These are phyloP conservation scores for Sylvilagus bachmani DNA, from an alignment of 2,113 vertebrate genomes.

Conservation along the genomic window DNA sequence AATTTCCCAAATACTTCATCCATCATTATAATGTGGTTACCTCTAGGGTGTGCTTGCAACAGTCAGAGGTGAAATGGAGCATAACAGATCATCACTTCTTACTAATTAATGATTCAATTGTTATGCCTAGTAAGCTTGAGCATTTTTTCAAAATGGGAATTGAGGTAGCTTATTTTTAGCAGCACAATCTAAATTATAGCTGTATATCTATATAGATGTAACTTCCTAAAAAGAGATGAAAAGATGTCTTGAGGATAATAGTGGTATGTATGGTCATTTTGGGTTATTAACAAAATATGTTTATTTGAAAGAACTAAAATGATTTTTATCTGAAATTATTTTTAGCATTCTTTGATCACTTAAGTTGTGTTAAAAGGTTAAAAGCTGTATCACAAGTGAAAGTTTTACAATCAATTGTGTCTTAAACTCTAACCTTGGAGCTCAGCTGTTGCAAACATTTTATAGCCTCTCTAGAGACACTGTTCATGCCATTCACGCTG, in stretches of 20 bases:
- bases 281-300: background rate
- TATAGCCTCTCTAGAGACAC: slow-evolving; percentile 5
- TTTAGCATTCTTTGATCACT: slow-evolving; percentile 14
- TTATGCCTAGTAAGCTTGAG: background rate
- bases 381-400: slow-evolving; percentile 58
- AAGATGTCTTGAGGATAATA: background rate
- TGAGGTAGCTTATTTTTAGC: slow-evolving; percentile 13
- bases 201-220: background rate
- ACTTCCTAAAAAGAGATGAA: background rate
- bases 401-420: slow-evolving; percentile 18
- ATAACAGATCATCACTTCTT: slow-evolving; percentile 54
- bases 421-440: slow-evolving; percentile 41
- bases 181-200: background rate
- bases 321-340: background rate
- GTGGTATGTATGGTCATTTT: background rate
- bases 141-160: slow-evolving; percentile 68
- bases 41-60: slow-evolving; percentile 54
- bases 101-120: slow-evolving; percentile 68
- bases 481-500: background rate
- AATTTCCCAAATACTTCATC: slow-evolving; percentile 61
- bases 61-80: slow-evolving; percentile 64
- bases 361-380: background rate
- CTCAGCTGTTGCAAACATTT: slow-evolving; percentile 47
- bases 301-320: slow-evolving; percentile 14
- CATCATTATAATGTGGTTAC: slow-evolving; percentile 37